Evolutionary conservation across 2,797 vertebrate genomes (phyloP), one percentile per base, ranked within the genome.

Genomic region (Oreortyx pictus): DNA sequence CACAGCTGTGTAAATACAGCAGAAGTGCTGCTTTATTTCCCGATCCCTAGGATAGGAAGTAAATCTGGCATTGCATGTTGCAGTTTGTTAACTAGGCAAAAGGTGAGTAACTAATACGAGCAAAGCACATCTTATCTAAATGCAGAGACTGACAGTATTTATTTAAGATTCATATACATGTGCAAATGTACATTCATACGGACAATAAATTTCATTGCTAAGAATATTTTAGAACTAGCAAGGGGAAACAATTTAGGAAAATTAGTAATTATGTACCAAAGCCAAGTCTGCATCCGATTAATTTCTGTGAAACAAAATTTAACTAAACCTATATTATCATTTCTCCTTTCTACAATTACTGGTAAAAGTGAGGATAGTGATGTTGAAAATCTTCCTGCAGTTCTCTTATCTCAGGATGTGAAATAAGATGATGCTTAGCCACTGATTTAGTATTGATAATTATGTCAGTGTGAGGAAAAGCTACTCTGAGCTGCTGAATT

Each of bases 21-120:
- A 68, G 82, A 43, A 23, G 49, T 52, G 79, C 59, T n/a, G 29
- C 79, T 62, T 44, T 29, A 47, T 41, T 35, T 75, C 50, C 92
- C 27, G 15, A 11, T 41, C 66, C 84, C 89, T 3, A 0, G 62
- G 56, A 4, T 16, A 72, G 72, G 73, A 61, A 61, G 60, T 17
- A 19, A 65, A 41, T 41, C 39, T 2, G 9, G 66, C 50, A 86
- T 52, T 81, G 49, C 54, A 2, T 75, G 49, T 17, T 78, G 68
- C 54, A 74, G 66, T 37, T 81, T 80, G 59, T 57, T 92, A 74
- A 65, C 20, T 92, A 35, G 73, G 70, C 31, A 82, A 93, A 90
- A 89, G 88, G 59, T 70, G 62, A 90, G 50, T 54, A 52, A 52
- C 5, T 61, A 72, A 41, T 23, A 41, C 5, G 13, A 78, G 18